Base-by-base conservation (phyloP, 2,888 invertebrate species). In the Chaitophorus viminalis region DNA sequence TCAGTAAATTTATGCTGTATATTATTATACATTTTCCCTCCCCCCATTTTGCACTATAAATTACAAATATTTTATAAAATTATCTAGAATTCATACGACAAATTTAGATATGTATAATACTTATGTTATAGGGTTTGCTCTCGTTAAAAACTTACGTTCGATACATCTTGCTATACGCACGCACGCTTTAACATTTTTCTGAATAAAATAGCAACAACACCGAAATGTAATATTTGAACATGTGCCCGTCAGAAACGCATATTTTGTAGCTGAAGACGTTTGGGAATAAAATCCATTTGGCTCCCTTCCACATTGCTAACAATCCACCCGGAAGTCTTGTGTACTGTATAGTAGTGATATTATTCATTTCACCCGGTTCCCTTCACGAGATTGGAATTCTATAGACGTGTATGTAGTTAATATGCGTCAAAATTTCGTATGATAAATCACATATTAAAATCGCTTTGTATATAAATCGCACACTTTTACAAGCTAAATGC, bases 241-340 rank as follows among this genome's bases (percentile, higher is more conserved):
- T 52, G 11, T 77, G 77, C 77, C 25, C 52, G 52, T 77, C 31
- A 77, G 77, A 31, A 52, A 52, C 77, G 29, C 25, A 52, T 77
- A 77, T 77, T 77, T 77, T 77, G 29, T 31, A 18, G 14, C 31
- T 21, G 36, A 60, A 60, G 60, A 79, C 79, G 18, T 60, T 79
- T 81, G 29, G 36, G 68, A 68, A 29, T 29, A 68, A 81, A 81
- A 68, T 39, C 29, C 36, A 9, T 68, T 68, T 81, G 81, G 81
- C 81, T 39, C n/a, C 29, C 18, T 39, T 81, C 81, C 81, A 81
- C 81, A 31, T 81, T 81, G 21, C 81, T 39, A 21, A 81, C 81
- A 68, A 29, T 81, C 68, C 81, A 68, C 39, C 52, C 79, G 65
- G 79, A 81, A 81, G 68, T 68, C 17, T 79, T 33, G 17, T 33